phyloP scores from a whole-genome alignment of 1,140 invertebrate species.

The Chionoecetes opilio region DNA sequence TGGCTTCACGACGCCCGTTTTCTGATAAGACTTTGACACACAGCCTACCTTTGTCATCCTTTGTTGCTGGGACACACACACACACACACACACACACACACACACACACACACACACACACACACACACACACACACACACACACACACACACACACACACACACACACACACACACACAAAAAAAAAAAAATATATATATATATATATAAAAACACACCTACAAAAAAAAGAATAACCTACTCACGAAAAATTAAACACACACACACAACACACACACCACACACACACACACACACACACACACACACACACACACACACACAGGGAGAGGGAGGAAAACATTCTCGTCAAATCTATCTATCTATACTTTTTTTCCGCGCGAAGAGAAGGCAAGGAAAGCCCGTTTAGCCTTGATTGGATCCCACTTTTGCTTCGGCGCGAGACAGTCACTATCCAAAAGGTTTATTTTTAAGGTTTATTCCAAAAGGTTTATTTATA shows the following conservation, averaged over 20 bases:
- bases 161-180: no score
- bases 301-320: no score
- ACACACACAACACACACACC: no score
- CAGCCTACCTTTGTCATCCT: not conserved
- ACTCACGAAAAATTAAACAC: no score
- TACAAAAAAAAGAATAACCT: no score
- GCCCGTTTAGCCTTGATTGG: not conserved
- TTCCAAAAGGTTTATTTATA: not conserved
- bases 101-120: conserved; percentile 27
- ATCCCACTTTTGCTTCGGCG: not conserved
- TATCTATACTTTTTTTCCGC: no score
- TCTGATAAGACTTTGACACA: not conserved
- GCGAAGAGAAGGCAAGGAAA: not conserved
- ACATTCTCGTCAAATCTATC: no score
- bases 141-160: not conserved
- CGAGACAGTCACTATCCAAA: not conserved
- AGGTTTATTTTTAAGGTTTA: no score
- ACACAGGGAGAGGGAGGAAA: no score
- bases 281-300: no score
- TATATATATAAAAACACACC: no score
- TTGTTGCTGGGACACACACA: not conserved
- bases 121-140: conserved; percentile 10
- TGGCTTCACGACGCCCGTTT: not conserved
- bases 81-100: conserved; percentile 27
- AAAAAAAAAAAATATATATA: no score